Evolutionary conservation across 2,797 vertebrate genomes (phyloP).

Genomic region (Melanotaenia parkinsoni): DNA sequence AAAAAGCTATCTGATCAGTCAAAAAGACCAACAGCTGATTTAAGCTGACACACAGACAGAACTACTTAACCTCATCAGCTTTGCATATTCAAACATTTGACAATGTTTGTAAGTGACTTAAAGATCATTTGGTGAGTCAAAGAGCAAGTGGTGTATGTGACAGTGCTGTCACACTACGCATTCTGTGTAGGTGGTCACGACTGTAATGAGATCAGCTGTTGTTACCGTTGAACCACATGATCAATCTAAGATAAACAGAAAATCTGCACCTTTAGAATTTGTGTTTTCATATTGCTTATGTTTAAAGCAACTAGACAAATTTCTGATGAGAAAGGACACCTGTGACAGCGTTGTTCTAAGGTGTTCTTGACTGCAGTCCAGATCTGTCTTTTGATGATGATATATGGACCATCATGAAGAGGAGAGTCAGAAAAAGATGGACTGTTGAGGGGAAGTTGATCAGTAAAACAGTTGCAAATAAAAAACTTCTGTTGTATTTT

Average conservation of each 20-base stretch:
- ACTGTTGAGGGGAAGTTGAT: too few relatives aligned
- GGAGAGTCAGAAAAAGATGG: too few relatives aligned
- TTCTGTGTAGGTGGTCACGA: conserved; percentile 43
- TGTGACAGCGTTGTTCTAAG: too few relatives aligned
- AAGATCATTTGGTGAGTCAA: conserved; percentile 22
- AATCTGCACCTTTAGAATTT: not conserved
- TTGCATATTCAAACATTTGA: conserved; percentile 1
- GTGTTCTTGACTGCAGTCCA: too few relatives aligned
- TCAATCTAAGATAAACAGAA: not conserved
- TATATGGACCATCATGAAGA: too few relatives aligned
- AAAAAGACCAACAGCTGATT: too few relatives aligned
- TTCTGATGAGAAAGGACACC: not conserved
- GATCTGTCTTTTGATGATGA: too few relatives aligned
- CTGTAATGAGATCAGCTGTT: conserved; percentile 59
- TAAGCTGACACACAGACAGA: too few relatives aligned
- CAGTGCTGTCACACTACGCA: conserved; percentile 26
- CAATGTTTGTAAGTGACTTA: not conserved
- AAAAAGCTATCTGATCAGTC: too few relatives aligned
- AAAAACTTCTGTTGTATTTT: too few relatives aligned
- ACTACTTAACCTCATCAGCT: not conserved
- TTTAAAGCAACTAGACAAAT: not conserved
- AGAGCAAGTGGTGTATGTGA: conserved; percentile 52
- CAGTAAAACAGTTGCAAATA: too few relatives aligned
- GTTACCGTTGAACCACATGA: conserved; percentile 6
- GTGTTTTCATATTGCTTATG: not conserved